Base-by-base conservation (phyloP, 2,113 vertebrate genomes). In the Maccullochella peelii region DNA sequence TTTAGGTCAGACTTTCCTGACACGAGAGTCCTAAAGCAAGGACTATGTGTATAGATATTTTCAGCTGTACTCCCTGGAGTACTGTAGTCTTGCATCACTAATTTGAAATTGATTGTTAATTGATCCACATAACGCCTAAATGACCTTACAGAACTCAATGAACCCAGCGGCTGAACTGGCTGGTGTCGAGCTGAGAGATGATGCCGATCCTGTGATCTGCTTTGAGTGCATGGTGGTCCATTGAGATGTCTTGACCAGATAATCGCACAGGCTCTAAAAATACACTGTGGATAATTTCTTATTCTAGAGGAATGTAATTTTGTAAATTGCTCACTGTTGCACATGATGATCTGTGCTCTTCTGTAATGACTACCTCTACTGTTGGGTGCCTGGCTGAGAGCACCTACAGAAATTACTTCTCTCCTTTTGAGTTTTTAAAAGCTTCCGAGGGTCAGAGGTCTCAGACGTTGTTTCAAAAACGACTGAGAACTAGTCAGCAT, bases 31-130 rank as follows among this genome's bases (percentile, higher is more conserved):
- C 84, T 63, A 36, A 71, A 86, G 79, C 84, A 30, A 44, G 27
- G 73, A 73, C 74, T 84, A 50, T 74, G 63, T 74, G 63, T 85
- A 80, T 84, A 47, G 58, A 77, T 84, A 67, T 80, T 81, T 85
- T 69, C 54, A 65, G 1, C 83, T 65, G 77, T 73, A 14, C 25
- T 85, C 84, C 80, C 84, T 9, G 73, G 74, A 42, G 84, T 36
- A 40, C 67, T 80, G 67, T 70, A 79, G 87, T 87, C 70, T 82
- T 71, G 78, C 55, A 82, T 84, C 88, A 75, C 82, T 91, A 92
- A 94, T 94, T 94, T 92, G 67, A 94, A 93, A 94, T 91, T 84
- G 92, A 94, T 90, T 87, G 72, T 65, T 85, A 82, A 91, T 92
- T 69, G 92, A 94, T 91, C 84, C 38, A 58, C 78, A 75, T 80